phyloP scores from a whole-genome alignment of 1,140 invertebrate genomes.

The Ceratosolen solmsi region DNA sequence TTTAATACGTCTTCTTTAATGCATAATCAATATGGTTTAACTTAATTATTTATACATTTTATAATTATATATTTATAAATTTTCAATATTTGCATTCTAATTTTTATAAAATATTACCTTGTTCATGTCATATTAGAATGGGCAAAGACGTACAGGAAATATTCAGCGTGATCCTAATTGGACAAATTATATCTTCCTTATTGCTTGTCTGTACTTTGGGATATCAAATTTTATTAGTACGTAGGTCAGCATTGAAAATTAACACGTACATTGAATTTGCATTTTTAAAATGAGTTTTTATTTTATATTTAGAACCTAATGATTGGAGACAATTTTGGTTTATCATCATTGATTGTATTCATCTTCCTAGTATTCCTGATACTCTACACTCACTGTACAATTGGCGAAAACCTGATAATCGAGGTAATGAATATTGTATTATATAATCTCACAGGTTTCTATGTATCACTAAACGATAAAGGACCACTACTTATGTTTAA shows the following conservation, averaged over 20 bases:
- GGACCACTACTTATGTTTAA: too few relatives aligned
- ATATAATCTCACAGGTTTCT: too few relatives aligned
- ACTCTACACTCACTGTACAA: constrained; percentile 59
- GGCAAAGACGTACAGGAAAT: constrained; percentile 57
- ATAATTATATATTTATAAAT: too few relatives aligned
- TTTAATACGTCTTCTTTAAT: too few relatives aligned
- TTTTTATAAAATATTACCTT: too few relatives aligned
- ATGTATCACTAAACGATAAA: too few relatives aligned
- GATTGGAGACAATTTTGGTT: constrained; percentile 56
- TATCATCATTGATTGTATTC: constrained; percentile 60
- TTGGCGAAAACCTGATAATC: constrained; percentile 61
- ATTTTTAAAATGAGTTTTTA: neutral
- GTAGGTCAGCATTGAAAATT: neutral
- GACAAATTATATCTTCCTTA: constrained; percentile 60
- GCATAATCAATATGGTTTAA: too few relatives aligned
- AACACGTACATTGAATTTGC: neutral
- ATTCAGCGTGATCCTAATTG: constrained; percentile 61
- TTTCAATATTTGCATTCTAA: too few relatives aligned
- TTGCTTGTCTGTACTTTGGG: constrained; percentile 63
- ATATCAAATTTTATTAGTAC: constrained; percentile 64
- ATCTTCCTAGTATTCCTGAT: constrained; percentile 61
- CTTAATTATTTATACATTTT: too few relatives aligned
- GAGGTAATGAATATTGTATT: constrained; percentile 63
- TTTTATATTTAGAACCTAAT: constrained; percentile 55
- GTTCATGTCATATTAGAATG: constrained; percentile 56